Conservation (phyloP, 1,140 invertebrate species). For the Cydia strobilella region DNA sequence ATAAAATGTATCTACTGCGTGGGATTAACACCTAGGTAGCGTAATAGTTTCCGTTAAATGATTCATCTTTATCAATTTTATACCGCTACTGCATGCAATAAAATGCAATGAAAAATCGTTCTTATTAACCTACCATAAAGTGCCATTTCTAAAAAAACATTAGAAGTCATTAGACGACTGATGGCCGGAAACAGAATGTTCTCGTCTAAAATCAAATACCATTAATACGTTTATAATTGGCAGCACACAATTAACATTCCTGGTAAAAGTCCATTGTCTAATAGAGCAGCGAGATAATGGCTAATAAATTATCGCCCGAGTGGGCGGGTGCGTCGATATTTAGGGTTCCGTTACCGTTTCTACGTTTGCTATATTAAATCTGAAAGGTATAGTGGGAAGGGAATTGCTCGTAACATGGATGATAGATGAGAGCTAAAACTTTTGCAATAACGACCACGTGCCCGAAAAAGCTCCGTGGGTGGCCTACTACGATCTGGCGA, state of each 20-base stretch:
- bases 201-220: neutral
- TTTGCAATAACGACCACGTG: too few relatives aligned
- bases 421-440: too few relatives aligned
- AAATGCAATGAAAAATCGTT: neutral
- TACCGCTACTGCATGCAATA: neutral
- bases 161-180: neutral
- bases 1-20: too few relatives aligned
- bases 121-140: neutral
- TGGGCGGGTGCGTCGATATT: neutral
- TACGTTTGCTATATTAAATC: too few relatives aligned
- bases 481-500: too few relatives aligned
- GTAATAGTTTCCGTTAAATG: neutral
- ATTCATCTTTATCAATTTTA: conserved; percentile 2
- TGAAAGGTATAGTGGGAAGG: too few relatives aligned
- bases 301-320: conserved; percentile 20
- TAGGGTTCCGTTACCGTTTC: neutral
- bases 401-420: too few relatives aligned
- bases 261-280: conserved; percentile 12
- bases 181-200: neutral
- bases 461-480: too few relatives aligned
- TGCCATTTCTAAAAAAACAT: neutral
- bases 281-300: conserved; percentile 15
- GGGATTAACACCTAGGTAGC: neutral
- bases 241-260: conserved; percentile 12
- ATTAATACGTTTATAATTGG: conserved; percentile 13